Percentiles rank a stretch among this genome's conserved stretches.
Conservation (phyloP, 2,113 vertebrate species). For the Brienomyrus brachyistius region DNA sequence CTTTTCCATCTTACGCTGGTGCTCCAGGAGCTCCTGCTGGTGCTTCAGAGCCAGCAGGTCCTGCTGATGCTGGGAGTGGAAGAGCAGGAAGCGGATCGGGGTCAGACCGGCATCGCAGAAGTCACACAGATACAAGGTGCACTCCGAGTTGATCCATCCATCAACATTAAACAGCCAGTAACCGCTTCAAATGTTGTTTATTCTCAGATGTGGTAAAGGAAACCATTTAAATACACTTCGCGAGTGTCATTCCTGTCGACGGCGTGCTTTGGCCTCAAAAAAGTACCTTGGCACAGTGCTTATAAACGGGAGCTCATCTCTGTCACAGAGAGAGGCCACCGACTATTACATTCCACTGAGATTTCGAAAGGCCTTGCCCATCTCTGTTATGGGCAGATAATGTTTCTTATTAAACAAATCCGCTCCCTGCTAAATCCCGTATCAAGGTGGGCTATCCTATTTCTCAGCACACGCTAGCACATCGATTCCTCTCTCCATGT, state of each 20-base stretch:
- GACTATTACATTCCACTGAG: background rate
- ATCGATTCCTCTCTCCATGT: background rate
- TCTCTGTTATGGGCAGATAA: slow-evolving; percentile 2
- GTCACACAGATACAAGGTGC: background rate
- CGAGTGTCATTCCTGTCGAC: background rate
- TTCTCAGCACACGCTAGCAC: background rate
- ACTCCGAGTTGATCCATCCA: background rate
- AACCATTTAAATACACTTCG: background rate
- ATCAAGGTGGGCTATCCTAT: background rate
- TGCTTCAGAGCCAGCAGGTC: slow-evolving; percentile 92
- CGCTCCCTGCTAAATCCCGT: background rate
- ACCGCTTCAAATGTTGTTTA: background rate
- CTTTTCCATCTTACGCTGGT: slow-evolving; percentile 90
- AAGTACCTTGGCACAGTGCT: background rate
- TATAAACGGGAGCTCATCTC: background rate
- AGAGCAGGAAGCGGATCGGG: background rate
- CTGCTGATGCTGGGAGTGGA: slow-evolving; percentile 83
- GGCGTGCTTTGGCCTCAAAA: background rate
- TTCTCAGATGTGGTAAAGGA: background rate
- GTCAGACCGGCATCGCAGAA: background rate
- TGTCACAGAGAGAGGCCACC: background rate
- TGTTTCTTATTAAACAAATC: slow-evolving; percentile 1
- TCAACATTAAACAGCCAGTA: background rate
- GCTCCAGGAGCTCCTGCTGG: slow-evolving; percentile 92
- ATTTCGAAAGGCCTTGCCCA: background rate